These are phyloP conservation scores for Crotalus helleri DNA, from an alignment of 2,113 vertebrate genomes.

Conservation along the genomic window DNA sequence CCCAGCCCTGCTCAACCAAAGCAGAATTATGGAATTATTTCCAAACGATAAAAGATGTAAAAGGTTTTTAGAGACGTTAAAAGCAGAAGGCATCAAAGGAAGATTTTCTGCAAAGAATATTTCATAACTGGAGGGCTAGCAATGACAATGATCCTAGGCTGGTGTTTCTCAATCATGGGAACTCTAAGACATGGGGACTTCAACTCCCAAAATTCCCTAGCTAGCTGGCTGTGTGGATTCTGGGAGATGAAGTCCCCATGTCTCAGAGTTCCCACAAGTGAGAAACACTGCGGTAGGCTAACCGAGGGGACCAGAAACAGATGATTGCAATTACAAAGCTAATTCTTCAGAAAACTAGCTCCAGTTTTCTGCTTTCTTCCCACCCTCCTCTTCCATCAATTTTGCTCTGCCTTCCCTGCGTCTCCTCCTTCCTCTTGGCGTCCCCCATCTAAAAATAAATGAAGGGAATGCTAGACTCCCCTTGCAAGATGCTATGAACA, in stretches of 20 bases:
- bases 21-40: background rate
- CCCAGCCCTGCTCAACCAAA: background rate
- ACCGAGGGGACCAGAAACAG: background rate
- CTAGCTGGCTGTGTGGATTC: background rate
- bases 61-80: background rate
- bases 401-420: background rate
- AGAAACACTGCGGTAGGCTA: background rate
- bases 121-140: background rate
- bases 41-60: background rate
- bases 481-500: background rate
- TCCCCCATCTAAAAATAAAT: background rate
- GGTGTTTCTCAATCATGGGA: background rate
- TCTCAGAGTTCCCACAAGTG: background rate
- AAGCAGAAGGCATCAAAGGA: background rate
- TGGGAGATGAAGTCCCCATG: background rate
- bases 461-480: background rate
- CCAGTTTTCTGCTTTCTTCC: background rate
- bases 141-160: background rate
- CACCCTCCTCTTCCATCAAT: background rate
- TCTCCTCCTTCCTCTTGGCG: background rate
- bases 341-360: background rate
- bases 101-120: background rate
- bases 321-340: background rate
- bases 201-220: background rate
- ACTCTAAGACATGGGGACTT: background rate